These are phyloP conservation scores for Catocala nupta DNA, from an alignment of 2,888 invertebrate genomes.

Conservation along the genomic window DNA sequence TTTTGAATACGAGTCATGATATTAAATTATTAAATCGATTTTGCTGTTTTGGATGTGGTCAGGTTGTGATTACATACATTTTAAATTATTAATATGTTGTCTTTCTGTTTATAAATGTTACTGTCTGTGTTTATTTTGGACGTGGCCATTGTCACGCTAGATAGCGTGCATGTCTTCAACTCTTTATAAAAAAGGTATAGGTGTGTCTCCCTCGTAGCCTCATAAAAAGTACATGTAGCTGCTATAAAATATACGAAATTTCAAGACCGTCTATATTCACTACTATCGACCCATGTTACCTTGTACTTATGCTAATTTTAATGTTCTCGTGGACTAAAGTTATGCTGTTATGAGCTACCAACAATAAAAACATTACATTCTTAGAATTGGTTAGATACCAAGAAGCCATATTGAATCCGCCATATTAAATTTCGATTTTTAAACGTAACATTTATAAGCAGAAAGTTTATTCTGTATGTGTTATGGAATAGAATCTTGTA, in stretches of 20 bases:
- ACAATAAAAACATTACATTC: too few relatives aligned
- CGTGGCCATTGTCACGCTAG: constrained; percentile 27
- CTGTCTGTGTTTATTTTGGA: constrained; percentile 22
- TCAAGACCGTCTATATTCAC: too few relatives aligned
- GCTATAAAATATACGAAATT: too few relatives aligned
- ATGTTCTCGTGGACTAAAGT: too few relatives aligned
- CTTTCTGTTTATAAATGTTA: constrained; percentile 45
- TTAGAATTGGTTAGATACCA: neutral
- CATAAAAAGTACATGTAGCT: too few relatives aligned
- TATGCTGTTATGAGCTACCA: too few relatives aligned
- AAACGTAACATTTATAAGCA: constrained; percentile 33
- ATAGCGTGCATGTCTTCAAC: constrained; percentile 26
- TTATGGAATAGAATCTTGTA: constrained; percentile 53
- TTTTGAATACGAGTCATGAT: constrained; percentile 40
- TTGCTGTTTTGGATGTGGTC: constrained; percentile 58
- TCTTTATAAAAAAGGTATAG: neutral
- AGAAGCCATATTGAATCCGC: constrained; percentile 32
- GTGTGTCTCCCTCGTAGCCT: neutral
- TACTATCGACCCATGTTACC: too few relatives aligned
- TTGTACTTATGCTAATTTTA: too few relatives aligned
- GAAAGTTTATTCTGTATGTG: constrained; percentile 28
- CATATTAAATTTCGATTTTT: constrained; percentile 26
- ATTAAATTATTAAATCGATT: constrained; percentile 48
- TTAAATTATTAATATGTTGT: constrained; percentile 56
- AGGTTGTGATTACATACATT: constrained; percentile 65